Base-by-base conservation (phyloP, 2,888 invertebrate genomes). In the Drosophila quinaria region DNA sequence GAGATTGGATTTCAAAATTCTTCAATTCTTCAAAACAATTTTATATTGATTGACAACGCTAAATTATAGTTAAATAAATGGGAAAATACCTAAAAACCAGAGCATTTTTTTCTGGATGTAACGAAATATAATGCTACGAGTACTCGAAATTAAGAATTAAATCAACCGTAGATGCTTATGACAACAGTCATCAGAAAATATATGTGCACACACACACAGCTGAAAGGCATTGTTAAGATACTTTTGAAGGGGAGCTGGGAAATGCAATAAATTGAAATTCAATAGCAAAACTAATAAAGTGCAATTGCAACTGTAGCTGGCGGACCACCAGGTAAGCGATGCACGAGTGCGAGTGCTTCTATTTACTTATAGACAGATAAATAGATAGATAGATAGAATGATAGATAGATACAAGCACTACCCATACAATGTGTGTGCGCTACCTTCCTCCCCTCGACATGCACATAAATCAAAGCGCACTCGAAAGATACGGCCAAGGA, bases 401-500 rank as follows among this genome's bases (percentile, higher is more conserved):
- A 54, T 39, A 39, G 52, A 54, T 54, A 54, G 54, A 63, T 64
- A 39, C 46, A 61, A 56, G 35, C 51, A 41, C 22, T 58, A 25
- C 17, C 17, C 35, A 25, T 39, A 50, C 50, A 41, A 41, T 39
- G 46, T 51, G 44, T 29, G 51, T 49, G 33, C 33, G 49, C 11
- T 49, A 6, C 11, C 11, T 49, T 17, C 3, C 19, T 13, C 11
- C 19, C 17, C 62, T 68, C 22, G 11, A 66, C 80, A 74, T 65
- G 77, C 72, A 80, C 82, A 89, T 90, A 90, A 90, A 90, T 90
- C 90, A 90, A 89, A 73, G 90, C 90, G 64, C 82, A 85, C 88
- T 89, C 75, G 78, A 87, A 61, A 85, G 82, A 77, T 81, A 81
- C 47, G 62, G 35, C 35, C 46, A 47, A 42, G 31, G 35, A 46